Conservation (phyloP, 1,140 invertebrate genomes). For the Pogonus chalceus region DNA sequence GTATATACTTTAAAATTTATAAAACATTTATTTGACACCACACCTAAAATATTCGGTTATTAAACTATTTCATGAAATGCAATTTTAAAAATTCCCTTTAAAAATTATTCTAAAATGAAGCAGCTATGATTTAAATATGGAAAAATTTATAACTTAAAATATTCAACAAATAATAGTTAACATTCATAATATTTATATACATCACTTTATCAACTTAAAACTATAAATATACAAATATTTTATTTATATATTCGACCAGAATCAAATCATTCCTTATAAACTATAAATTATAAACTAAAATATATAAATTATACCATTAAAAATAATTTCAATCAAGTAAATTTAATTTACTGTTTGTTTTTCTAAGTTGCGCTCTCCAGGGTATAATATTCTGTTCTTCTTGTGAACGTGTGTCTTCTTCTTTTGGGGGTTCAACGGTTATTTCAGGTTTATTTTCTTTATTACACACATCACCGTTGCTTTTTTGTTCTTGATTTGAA, state of each 20-base stretch:
- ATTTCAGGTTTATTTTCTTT: slow-evolving; percentile 33
- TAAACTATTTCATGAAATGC: no score
- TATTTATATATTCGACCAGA: neutral
- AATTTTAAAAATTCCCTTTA: neutral
- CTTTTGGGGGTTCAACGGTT: slow-evolving; percentile 16
- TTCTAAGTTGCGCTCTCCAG: slow-evolving; percentile 76
- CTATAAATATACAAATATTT: slow-evolving; percentile 5
- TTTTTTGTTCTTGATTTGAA: slow-evolving; percentile 37
- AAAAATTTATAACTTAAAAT: neutral
- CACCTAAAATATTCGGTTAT: neutral
- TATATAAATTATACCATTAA: slow-evolving; percentile 5
- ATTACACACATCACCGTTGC: slow-evolving; percentile 26
- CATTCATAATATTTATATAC: neutral
- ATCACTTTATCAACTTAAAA: neutral
- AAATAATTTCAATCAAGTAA: slow-evolving; percentile 48
- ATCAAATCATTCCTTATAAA: neutral
- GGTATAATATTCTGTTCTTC: slow-evolving; percentile 67
- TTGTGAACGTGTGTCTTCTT: slow-evolving; percentile 39
- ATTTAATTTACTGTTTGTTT: slow-evolving; percentile 77
- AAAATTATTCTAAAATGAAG: neutral
- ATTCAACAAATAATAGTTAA: neutral
- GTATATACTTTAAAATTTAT: neutral
- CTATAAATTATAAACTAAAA: neutral
- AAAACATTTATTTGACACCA: neutral
- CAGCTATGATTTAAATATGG: neutral